Evolutionary conservation across 2,888 invertebrate species (phyloP).

Genomic region (Sabellastarte sp.): DNA sequence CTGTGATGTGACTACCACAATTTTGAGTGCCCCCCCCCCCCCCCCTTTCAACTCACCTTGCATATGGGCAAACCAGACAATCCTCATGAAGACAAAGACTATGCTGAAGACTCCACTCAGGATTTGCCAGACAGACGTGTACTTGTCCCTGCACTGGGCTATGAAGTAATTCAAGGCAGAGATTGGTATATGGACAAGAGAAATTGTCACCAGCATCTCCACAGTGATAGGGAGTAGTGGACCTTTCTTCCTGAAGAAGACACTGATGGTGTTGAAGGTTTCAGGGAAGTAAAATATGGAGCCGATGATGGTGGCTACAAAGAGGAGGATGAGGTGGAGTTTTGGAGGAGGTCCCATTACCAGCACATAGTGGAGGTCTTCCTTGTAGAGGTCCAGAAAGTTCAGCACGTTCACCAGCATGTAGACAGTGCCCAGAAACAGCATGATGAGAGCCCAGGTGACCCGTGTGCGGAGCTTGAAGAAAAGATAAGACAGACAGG

Average conservation of each 20-base stretch:
- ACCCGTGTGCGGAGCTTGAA: constrained; percentile 4
- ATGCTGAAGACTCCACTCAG: constrained; percentile 10
- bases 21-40: no score
- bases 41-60: constrained; percentile 17
- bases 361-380: constrained; percentile 11
- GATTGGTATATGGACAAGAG: constrained; percentile 17
- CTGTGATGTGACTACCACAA: no score
- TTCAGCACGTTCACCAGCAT: constrained; percentile 16
- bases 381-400: constrained; percentile 8
- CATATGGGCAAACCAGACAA: constrained; percentile 23
- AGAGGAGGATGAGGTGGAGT: background rate
- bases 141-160: constrained; percentile 10
- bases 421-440: constrained; percentile 12
- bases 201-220: constrained; percentile 7
- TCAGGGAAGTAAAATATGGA: background rate
- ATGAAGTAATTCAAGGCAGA: constrained; percentile 20
- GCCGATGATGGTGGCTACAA: background rate
- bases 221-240: background rate
- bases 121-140: constrained; percentile 11
- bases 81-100: constrained; percentile 15
- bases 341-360: constrained; percentile 11
- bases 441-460: constrained; percentile 14
- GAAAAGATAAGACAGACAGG: background rate
- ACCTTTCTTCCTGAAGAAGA: background rate
- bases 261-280: background rate